A percentile compares a stretch with the other conserved stretches of the same genome.
These are phyloP conservation scores for Xestoiulus laeticollis DNA, from an alignment of 2,888 invertebrate species.

Conservation along the genomic window DNA sequence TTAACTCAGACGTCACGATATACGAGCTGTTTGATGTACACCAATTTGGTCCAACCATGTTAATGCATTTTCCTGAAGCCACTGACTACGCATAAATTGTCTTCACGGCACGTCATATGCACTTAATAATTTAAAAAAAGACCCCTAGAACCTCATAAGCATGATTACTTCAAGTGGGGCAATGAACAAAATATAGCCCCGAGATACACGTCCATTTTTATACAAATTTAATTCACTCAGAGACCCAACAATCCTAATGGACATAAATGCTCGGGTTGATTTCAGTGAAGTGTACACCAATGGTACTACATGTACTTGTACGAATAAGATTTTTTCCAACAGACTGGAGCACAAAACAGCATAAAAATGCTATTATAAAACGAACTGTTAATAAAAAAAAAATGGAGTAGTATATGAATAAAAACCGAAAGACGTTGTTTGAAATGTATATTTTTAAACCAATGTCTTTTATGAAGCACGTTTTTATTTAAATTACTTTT, in stretches of 20 bases:
- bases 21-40: neutral
- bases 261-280: neutral
- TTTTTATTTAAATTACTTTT: no score
- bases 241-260: neutral
- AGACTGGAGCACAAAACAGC: no score
- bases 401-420: no score
- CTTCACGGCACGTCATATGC: neutral
- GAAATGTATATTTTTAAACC: no score
- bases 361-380: no score
- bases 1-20: neutral
- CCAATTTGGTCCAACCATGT: neutral
- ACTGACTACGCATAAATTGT: conserved; percentile 5
- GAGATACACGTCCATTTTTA: neutral
- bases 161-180: neutral
- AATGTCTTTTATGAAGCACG: no score
- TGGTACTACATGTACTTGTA: no score
- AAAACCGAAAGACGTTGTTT: no score
- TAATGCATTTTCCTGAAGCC: neutral
- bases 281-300: neutral
- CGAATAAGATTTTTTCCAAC: no score
- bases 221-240: conserved; percentile 17
- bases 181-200: neutral
- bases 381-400: no score
- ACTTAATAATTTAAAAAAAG: neutral
- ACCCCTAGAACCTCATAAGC: neutral